Evolutionary conservation across 2,888 invertebrate species (phyloP).

Genomic region (Myathropa florea): DNA sequence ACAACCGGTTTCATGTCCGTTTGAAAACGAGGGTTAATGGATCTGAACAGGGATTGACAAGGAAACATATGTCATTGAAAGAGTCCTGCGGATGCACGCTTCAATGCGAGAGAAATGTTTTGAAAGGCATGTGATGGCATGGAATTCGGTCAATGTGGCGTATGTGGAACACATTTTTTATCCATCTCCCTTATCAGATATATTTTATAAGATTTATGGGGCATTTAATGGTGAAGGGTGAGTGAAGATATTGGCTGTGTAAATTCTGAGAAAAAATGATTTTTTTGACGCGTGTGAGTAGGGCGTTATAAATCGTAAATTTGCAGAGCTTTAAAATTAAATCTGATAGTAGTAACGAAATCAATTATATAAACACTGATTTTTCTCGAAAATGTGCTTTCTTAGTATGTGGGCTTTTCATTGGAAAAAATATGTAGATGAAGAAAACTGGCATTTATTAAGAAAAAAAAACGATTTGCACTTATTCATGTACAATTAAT

Average conservation of each 20-base stretch:
- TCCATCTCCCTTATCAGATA: background rate
- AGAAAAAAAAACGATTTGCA: no score
- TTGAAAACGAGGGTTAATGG: constrained; percentile 23
- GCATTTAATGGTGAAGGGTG: background rate
- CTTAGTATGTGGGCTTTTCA: no score
- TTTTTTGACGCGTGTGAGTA: no score
- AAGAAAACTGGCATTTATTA: no score
- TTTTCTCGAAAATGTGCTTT: no score
- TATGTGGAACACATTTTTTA: background rate
- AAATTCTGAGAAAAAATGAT: background rate
- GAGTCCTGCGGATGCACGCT: background rate
- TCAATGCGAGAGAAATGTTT: background rate
- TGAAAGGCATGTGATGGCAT: background rate
- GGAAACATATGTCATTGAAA: background rate
- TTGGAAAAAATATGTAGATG: no score
- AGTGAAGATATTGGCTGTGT: background rate
- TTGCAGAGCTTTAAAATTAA: no score
- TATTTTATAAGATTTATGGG: background rate
- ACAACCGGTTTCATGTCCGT: constrained; percentile 3
- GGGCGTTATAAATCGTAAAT: no score
- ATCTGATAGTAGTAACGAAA: no score
- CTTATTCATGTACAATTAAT: no score
- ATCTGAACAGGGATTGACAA: constrained; percentile 7
- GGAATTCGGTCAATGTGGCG: background rate
- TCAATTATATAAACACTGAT: no score